These are phyloP conservation scores for Cryptosula pallasiana DNA, from an alignment of 2,888 invertebrate genomes.

Conservation along the genomic window DNA sequence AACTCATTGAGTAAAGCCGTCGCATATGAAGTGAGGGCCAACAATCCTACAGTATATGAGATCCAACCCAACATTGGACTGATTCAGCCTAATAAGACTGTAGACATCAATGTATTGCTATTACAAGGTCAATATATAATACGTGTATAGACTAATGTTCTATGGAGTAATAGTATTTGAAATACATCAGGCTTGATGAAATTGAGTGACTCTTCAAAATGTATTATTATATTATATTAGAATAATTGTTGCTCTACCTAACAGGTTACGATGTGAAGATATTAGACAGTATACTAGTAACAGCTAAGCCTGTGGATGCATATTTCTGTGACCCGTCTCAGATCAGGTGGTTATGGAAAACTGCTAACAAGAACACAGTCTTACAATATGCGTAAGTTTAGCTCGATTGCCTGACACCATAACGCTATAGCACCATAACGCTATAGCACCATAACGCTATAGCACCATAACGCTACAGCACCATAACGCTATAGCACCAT, in stretches of 20 bases:
- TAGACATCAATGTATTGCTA: constrained; percentile 22
- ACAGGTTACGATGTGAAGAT: constrained; percentile 22
- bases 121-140: constrained; percentile 20
- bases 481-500: too few species aligned
- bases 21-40: constrained; percentile 20
- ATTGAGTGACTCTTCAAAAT: too few species aligned
- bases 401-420: too few species aligned
- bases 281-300: constrained; percentile 22
- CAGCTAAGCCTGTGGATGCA: constrained; percentile 23
- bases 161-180: too few species aligned
- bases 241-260: too few species aligned
- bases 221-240: too few species aligned
- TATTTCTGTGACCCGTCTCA: constrained; percentile 23
- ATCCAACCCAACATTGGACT: constrained; percentile 23
- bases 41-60: constrained; percentile 15
- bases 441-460: too few species aligned
- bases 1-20: constrained; percentile 16
- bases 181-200: too few species aligned
- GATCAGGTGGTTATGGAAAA: constrained; percentile 25
- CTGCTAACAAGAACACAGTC: background rate
- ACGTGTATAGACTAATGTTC: too few species aligned
- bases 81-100: constrained; percentile 10
- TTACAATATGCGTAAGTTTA: constrained; percentile 24
- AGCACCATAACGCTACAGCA: too few species aligned
- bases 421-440: too few species aligned